Base-by-base conservation (phyloP, 2,113 vertebrate genomes). In the Dasyornis broadbenti region DNA sequence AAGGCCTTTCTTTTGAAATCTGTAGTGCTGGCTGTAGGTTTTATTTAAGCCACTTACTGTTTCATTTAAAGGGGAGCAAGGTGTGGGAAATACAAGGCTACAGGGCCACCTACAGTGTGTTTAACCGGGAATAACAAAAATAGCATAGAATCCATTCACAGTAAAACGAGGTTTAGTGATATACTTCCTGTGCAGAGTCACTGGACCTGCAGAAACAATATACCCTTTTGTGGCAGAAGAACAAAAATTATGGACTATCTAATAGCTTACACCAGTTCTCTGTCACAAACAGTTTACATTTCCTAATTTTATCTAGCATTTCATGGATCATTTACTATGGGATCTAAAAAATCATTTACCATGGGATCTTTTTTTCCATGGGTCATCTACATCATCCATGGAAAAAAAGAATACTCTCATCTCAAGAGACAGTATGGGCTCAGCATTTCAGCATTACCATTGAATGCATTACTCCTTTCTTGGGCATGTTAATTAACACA, bases 1-100 rank as follows among this genome's bases (percentile, higher is more conserved):
- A 82, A 93, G 84, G 53, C 63, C 72, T 93, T 96, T 83, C 52
- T 97, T 93, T 91, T 54, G 86, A 88, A 90, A 75, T 82, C 79
- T 30, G 37, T 78, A 88, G 79, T 79, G 89, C 91, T 95, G 85
- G 52, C 10, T 95, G 64, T 80, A 95, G 90, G 71, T 94, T 93
- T 83, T 93, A 81, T 90, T 97, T 92, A 89, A 95, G 82, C 82
- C 70, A 49, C 15, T 49, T 69, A 63, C 33, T 47, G 21, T 82
- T 84, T 89, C 81, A 71, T 56, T 71, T 45, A 42, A 68, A 79
- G 45, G 53, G 65, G 47, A 50, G 50, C n/a, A 24, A 45, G 30
- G 6, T 63, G 40, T 40, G 39, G 64, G 73, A 72, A 47, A 33
- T 5, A 1, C 5, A 69, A 73, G 68, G 80, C 49, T 59, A 7